These are phyloP conservation scores for Parnassius apollo DNA, from an alignment of 2,888 invertebrate species.

Conservation along the genomic window DNA sequence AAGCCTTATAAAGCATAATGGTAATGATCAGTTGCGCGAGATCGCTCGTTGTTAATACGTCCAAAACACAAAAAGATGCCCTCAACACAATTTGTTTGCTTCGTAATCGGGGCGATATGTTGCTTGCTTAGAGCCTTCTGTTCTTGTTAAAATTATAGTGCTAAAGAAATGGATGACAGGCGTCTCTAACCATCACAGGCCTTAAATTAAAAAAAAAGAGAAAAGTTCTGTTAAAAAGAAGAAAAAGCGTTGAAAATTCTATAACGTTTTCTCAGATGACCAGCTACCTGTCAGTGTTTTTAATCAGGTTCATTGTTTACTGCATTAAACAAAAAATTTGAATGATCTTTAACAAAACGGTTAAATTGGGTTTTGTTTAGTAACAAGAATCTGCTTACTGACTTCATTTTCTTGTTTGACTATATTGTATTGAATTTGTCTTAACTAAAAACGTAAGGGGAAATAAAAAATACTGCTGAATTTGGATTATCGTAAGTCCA, in stretches of 20 bases:
- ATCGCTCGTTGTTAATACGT: slow-evolving; percentile 75
- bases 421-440: slow-evolving; percentile 18
- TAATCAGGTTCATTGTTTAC: slow-evolving; percentile 50
- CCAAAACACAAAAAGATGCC: slow-evolving; percentile 64
- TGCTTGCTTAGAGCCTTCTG: slow-evolving; percentile 54
- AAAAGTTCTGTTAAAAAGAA: slow-evolving; percentile 62
- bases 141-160: slow-evolving; percentile 52
- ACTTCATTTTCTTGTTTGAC: slow-evolving; percentile 39
- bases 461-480: no score
- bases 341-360: slow-evolving; percentile 66
- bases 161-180: slow-evolving; percentile 69
- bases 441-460: no score
- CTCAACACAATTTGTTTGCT: slow-evolving; percentile 72
- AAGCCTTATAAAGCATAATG: slow-evolving; percentile 78
- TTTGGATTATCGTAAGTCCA: no score
- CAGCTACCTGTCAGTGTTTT: slow-evolving; percentile 44
- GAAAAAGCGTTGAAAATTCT: slow-evolving; percentile 72
- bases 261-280: slow-evolving; percentile 67
- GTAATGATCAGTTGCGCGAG: slow-evolving; percentile 77
- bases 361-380: slow-evolving; percentile 64
- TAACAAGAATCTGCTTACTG: slow-evolving; percentile 49
- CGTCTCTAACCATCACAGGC: slow-evolving; percentile 65
- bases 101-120: slow-evolving; percentile 66
- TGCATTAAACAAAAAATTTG: slow-evolving; percentile 54
- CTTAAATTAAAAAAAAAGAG: slow-evolving; percentile 67